Base-by-base conservation (phyloP, 1,140 invertebrate species). In the Hormaphis cornu region DNA sequence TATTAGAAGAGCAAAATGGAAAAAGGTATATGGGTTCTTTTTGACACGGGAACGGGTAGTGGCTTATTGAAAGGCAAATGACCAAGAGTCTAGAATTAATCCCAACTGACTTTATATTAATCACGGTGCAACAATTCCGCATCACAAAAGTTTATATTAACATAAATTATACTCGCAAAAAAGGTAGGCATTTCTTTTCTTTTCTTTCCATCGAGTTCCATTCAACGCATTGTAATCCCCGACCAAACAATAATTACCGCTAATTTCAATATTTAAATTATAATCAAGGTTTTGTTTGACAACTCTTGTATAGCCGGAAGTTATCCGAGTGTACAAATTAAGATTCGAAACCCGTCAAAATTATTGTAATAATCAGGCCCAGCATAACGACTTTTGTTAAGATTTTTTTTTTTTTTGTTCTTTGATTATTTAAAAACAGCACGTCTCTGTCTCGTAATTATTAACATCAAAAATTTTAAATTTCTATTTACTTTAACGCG, bases 41-140 rank as follows among this genome's bases (percentile, higher is more conserved):
- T 54, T 33, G 28, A 63, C 58, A 46, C n/a, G 58, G 24, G 33
- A 30, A 59, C 56, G 33, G 33, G 54, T n/a, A 14, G 40, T 63
- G 42, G 58, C 40, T 63, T 63, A 63, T 63, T 63, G 58, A 63
- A 63, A 63, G 58, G 58, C 58, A 63, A 63, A 63, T 63, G 58
- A 63, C 58, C 58, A 61, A 61, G 58, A 61, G 40, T 61, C 40
- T 24, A 63, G 58, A 63, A 63, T 63, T 63, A 63, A 63, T 63
- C 42, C 58, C 58, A 44, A 63, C 40, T 42, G 40, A 63, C 40
- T 63, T 44, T 61, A 61, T 61, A 61, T 63, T 63, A 63, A 63
- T 63, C 58, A 63, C 58, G 58, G 58, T 63, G 58, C 26, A 44
- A 63, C 58, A 46, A 63, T 63, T 46, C 24, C 58, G 58, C 37